Base-by-base conservation (phyloP, 2,888 invertebrate species). In the Leucoptera coffeella region DNA sequence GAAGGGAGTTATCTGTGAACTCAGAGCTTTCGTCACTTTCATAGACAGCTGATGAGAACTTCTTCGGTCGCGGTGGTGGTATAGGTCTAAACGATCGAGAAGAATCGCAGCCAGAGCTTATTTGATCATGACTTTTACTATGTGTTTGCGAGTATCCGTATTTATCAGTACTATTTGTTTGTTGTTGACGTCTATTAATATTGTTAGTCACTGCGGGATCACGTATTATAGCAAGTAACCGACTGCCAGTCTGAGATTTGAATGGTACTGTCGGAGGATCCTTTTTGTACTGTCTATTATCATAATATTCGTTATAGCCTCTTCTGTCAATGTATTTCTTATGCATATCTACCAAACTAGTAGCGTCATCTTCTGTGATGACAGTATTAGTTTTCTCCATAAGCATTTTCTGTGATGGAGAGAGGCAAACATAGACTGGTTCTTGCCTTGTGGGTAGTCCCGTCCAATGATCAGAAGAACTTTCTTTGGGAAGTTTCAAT, bases 321-420 rank as follows among this genome's bases (percentile, higher is more conserved):
- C 76, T 72, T 22, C 81, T 67, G 38, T 81, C 78, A n/a, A 79
- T 47, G 47, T 77, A 82, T 43, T 82, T 85, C 35, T 69, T 73
- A 40, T 85, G 84, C 37, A 82, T 74, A 40, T 85, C 82, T 3
- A 82, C 55, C 23, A 84, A 60, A 36, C 75, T 74, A 39, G 77
- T 79, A 2, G 77, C 75, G 35, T 75, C 75, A 33, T 65, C 56
- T 37, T 72, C 61, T 14, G 44, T 44, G 24, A 65, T 50, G n/a
- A 69, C 44, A 24, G 62, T 59, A 21, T 67, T 69, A 12, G 72
- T 71, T 40, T 73, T 75, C 30, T 76, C 73, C 44, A 76, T 64
- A 22, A 76, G 54, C 41, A 69, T 65, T 42, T 76, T 75, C 45
- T 85, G 86, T 4, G 81, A 79, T 1, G 86, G 86, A 1, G 86